These are phyloP conservation scores for Heteromormyrus szaboi DNA, from an alignment of 2,797 vertebrate species.

Conservation along the genomic window DNA sequence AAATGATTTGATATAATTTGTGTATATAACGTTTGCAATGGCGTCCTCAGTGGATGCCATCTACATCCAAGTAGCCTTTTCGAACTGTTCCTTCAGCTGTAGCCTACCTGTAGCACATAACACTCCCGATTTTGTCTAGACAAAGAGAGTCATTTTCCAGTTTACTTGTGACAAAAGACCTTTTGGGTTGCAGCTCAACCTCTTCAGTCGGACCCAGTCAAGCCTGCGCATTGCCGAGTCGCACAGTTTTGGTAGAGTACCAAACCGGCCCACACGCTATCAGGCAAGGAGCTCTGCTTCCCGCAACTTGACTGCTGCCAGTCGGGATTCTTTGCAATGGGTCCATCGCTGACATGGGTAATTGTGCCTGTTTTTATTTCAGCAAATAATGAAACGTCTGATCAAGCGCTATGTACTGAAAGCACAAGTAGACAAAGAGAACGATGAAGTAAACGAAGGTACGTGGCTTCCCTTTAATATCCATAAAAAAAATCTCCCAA, in stretches of 20 bases:
- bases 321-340: neutral
- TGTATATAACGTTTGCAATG: neutral
- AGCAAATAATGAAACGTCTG: slow-evolving; percentile 87
- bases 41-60: neutral
- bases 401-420: slow-evolving; percentile 83
- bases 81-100: neutral
- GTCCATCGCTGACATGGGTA: neutral
- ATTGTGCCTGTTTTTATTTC: slow-evolving; percentile 27
- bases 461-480: neutral
- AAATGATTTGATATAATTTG: neutral
- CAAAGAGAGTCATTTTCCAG: neutral
- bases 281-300: slow-evolving; percentile 56
- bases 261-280: slow-evolving; percentile 77
- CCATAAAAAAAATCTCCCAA: neutral
- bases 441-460: slow-evolving; percentile 83
- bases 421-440: slow-evolving; percentile 84
- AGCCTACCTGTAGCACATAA: neutral
- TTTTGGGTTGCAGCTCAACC: slow-evolving; percentile 71
- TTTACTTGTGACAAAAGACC: neutral
- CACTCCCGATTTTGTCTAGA: neutral
- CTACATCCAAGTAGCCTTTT: neutral
- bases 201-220: slow-evolving; percentile 67
- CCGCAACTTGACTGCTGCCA: neutral
- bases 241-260: slow-evolving; percentile 80
- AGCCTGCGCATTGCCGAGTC: slow-evolving; percentile 76